These are phyloP conservation scores for Anthopleura xanthogrammica DNA, from an alignment of 92 coral and sea anemone genomes.

Conservation along the genomic window DNA sequence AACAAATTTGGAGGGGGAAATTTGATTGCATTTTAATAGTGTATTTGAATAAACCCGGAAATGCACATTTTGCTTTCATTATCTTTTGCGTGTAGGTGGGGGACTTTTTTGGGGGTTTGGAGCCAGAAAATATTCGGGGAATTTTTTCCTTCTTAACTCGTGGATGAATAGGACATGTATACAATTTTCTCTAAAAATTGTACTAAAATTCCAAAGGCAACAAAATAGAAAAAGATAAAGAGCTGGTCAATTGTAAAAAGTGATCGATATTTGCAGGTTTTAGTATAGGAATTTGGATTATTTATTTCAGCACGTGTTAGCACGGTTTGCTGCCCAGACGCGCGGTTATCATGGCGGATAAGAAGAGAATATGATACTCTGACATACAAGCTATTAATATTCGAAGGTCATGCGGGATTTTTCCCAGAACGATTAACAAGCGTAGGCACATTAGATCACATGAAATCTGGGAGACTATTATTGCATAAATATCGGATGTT, in stretches of 20 bases:
- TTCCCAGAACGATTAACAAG: constrained; percentile 13
- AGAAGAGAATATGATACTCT: background rate
- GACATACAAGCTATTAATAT: background rate
- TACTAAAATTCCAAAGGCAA: too few species aligned
- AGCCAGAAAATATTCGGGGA: too few species aligned
- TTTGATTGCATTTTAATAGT: too few species aligned
- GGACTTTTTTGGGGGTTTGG: too few species aligned
- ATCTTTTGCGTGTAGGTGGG: too few species aligned
- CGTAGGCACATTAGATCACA: constrained; percentile 11
- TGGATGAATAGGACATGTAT: too few species aligned
- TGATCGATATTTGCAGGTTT: background rate
- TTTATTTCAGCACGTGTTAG: background rate
- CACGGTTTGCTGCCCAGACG: background rate
- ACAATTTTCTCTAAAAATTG: too few species aligned
- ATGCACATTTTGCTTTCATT: too few species aligned
- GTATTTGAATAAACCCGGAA: too few species aligned
- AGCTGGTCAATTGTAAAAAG: background rate
- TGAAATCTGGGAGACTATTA: background rate
- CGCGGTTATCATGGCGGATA: constrained; percentile 4
- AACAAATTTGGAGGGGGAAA: too few species aligned
- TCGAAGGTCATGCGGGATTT: constrained; percentile 26
- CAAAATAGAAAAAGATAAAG: background rate
- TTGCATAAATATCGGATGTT: background rate
- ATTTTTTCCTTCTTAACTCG: too few species aligned
- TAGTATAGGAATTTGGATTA: background rate